Conservation (phyloP, 2,888 invertebrate genomes). For the Aelia acuminata region DNA sequence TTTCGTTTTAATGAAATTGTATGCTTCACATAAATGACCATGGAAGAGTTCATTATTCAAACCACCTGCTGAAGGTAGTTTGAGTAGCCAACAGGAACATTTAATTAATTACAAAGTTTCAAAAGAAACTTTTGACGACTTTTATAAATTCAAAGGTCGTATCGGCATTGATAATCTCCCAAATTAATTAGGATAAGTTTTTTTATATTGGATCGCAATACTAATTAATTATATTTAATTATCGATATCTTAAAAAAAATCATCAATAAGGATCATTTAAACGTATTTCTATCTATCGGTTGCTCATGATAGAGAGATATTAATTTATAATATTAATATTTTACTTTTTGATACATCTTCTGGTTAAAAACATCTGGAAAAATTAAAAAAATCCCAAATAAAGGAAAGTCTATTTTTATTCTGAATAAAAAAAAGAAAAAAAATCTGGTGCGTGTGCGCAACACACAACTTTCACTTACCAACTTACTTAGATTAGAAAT, state of each 20-base stretch:
- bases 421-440: no score
- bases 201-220: not conserved
- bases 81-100: not conserved
- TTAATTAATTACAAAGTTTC: not conserved
- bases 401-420: no score
- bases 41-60: not conserved
- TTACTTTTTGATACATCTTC: no score
- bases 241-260: not conserved
- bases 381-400: no score
- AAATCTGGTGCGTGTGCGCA: no score
- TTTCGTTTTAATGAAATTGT: not conserved
- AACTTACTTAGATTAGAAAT: no score
- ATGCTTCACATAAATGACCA: not conserved
- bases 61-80: not conserved
- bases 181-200: not conserved
- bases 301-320: no score
- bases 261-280: not conserved
- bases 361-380: no score
- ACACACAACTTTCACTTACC: no score
- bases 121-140: not conserved
- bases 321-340: no score
- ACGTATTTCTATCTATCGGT: not conserved
- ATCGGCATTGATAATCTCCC: not conserved
- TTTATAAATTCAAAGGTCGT: not conserved
- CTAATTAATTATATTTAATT: conserved; percentile 1